Evolutionary conservation across 2,797 vertebrate species (phyloP).

Genomic region (Microhierax caerulescens): DNA sequence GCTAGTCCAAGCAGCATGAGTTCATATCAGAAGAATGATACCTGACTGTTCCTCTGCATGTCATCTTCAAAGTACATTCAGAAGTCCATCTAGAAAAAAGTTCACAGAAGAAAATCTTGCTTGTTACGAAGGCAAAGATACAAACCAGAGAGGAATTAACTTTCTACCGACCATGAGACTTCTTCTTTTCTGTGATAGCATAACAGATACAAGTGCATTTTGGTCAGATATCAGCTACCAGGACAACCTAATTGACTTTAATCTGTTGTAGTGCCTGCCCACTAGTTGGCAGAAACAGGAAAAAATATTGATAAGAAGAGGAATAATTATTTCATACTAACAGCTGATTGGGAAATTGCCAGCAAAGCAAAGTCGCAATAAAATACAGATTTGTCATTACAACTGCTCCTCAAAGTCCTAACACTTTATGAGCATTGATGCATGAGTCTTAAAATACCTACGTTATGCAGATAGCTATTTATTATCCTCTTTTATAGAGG

Average conservation of each 20-base stretch:
- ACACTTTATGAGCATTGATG: not conserved
- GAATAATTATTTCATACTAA: conserved; percentile 13
- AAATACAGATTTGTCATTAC: not conserved
- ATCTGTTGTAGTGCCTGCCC: not conserved
- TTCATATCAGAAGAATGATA: not conserved
- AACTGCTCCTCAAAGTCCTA: not conserved
- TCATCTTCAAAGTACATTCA: not conserved
- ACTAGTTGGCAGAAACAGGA: not conserved
- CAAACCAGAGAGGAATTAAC: not conserved
- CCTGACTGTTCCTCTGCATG: not conserved
- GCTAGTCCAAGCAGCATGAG: not conserved
- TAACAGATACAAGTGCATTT: not conserved
- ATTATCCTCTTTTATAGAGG: not conserved
- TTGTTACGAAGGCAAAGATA: not conserved
- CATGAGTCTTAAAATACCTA: not conserved
- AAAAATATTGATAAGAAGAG: not conserved
- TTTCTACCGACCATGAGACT: not conserved
- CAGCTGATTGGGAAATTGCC: not conserved
- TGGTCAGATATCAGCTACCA: not conserved
- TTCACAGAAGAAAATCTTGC: not conserved
- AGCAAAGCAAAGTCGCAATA: not conserved
- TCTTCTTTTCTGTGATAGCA: not conserved
- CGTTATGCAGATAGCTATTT: not conserved
- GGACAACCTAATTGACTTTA: not conserved
- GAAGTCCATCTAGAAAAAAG: not conserved